A percentile compares a stretch with the other conserved stretches of the same genome.
Conservation (phyloP, 2,797 vertebrate species). For the Epinephelus coioides region DNA sequence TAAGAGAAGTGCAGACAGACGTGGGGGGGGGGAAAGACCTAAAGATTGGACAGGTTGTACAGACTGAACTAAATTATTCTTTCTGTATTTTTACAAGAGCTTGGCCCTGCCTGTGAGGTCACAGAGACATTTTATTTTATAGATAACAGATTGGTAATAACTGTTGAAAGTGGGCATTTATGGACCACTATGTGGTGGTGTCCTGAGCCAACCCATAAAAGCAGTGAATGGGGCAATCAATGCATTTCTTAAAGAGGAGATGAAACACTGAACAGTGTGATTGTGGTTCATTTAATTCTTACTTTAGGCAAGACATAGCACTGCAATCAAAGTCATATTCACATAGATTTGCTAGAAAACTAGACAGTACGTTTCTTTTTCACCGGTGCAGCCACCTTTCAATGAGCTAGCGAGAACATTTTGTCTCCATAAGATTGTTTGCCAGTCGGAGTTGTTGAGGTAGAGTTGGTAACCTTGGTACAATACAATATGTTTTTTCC, state of each 20-base stretch:
- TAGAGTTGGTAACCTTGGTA: too few relatives aligned
- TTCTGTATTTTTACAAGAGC: constrained; percentile 37
- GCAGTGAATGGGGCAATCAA: constrained; percentile 24
- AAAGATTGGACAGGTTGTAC: constrained; percentile 41
- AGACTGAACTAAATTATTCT: constrained; percentile 50
- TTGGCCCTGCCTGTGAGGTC: constrained; percentile 26
- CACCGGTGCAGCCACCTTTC: too few relatives aligned
- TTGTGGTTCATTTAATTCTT: too few relatives aligned
- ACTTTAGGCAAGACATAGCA: too few relatives aligned
- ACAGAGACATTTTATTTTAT: constrained; percentile 48
- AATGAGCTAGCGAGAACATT: too few relatives aligned
- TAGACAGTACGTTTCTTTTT: too few relatives aligned
- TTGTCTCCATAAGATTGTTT: too few relatives aligned
- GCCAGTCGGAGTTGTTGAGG: too few relatives aligned
- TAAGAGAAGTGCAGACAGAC: constrained; percentile 31
- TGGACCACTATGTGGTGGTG: constrained; percentile 27
- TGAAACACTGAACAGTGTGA: too few relatives aligned
- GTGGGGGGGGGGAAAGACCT: constrained; percentile 25
- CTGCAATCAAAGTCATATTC: too few relatives aligned
- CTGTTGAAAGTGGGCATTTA: constrained; percentile 51
- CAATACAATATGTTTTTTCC: too few relatives aligned
- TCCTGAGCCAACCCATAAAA: constrained; percentile 27
- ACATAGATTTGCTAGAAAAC: too few relatives aligned
- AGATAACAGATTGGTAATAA: constrained; percentile 61
- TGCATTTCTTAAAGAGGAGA: not conserved